These are phyloP conservation scores for Zoroaster sp. DNA, from an alignment of 53 echinoderm and acorn worm genomes.

Conservation along the genomic window DNA sequence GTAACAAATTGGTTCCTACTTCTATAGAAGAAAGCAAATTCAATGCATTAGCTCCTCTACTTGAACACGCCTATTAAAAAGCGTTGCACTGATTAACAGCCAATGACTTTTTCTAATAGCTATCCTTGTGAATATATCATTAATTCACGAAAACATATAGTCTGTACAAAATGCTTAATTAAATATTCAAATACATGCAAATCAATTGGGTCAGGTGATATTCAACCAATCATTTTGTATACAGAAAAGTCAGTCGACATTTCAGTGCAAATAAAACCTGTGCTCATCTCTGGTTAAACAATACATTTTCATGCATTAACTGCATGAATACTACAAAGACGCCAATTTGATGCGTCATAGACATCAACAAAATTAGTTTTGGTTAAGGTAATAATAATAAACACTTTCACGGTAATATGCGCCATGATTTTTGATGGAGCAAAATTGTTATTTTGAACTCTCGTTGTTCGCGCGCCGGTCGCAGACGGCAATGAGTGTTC, in stretches of 20 bases:
- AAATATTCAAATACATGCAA: conserved; percentile 36
- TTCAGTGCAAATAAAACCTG: neutral
- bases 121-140: neutral
- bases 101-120: neutral
- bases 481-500: too few species aligned
- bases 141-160: neutral
- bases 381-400: too few species aligned
- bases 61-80: neutral
- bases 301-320: neutral
- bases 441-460: too few species aligned
- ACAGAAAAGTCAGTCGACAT: neutral
- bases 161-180: conserved; percentile 26
- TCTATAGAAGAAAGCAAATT: neutral
- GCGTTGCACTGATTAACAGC: neutral
- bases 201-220: conserved; percentile 12
- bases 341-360: too few species aligned
- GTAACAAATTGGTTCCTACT: neutral
- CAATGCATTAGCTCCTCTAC: neutral
- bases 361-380: too few species aligned
- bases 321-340: too few species aligned
- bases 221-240: neutral
- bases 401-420: too few species aligned
- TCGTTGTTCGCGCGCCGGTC: too few species aligned
- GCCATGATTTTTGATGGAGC: too few species aligned
- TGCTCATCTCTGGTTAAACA: neutral